Evolutionary conservation across 2,113 vertebrate genomes (phyloP).

Genomic region (Oreocharis arfaki): DNA sequence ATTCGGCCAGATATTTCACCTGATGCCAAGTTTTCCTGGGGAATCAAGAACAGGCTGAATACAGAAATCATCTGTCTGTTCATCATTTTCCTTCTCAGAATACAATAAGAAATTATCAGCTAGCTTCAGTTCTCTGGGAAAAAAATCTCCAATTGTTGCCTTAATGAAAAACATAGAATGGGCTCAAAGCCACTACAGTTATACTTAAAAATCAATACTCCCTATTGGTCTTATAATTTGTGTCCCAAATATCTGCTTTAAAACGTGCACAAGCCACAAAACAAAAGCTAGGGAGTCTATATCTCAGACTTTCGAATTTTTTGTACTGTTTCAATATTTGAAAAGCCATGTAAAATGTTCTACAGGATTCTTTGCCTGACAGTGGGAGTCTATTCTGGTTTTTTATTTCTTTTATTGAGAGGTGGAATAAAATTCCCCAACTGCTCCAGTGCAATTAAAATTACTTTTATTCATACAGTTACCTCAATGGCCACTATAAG

Average conservation of each 20-base stretch:
- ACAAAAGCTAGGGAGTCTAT: not conserved
- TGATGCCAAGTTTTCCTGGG: not conserved
- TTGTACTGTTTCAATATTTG: not conserved
- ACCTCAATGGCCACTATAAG: not conserved
- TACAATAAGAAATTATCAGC: slow-evolving; percentile 20
- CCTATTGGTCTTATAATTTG: slow-evolving; percentile 40
- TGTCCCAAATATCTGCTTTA: slow-evolving; percentile 40
- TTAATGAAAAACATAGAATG: slow-evolving; percentile 56
- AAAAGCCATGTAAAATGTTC: not conserved
- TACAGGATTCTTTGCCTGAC: not conserved
- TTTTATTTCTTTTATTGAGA: slow-evolving; percentile 30
- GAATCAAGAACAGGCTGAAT: not conserved
- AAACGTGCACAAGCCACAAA: not conserved
- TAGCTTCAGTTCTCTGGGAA: not conserved
- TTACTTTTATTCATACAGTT: slow-evolving; percentile 46
- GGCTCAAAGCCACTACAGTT: slow-evolving; percentile 2
- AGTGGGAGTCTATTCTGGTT: not conserved
- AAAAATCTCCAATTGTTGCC: slow-evolving; percentile 12
- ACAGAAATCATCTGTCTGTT: not conserved
- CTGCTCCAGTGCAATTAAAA: slow-evolving; percentile 40
- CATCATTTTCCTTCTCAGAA: not conserved
- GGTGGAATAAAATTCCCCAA: slow-evolving; percentile 27
- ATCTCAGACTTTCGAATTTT: not conserved
- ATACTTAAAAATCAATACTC: slow-evolving; percentile 58
- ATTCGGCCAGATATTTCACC: not conserved